A percentile compares a stretch with the other conserved stretches of the same genome.
These are phyloP conservation scores for Rhingia rostrata DNA, from an alignment of 2,888 invertebrate genomes.

Conservation along the genomic window DNA sequence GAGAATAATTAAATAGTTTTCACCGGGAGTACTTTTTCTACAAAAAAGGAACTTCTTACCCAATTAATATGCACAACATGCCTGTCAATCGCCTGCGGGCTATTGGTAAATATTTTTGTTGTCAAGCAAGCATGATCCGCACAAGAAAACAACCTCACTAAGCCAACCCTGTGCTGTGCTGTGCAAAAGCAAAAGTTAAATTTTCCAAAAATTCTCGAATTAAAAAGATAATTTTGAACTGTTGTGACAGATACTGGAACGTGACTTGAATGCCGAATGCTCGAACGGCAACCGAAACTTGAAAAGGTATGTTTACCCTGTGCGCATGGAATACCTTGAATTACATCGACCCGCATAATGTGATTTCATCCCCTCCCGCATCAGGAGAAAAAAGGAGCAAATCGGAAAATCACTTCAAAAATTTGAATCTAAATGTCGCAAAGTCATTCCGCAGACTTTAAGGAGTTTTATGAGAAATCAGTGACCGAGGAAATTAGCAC, in stretches of 20 bases:
- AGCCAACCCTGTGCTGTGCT: background rate
- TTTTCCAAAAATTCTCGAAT: constrained; percentile 63
- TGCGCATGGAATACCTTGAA: constrained; percentile 68
- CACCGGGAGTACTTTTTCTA: background rate
- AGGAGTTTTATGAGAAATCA: constrained; percentile 66
- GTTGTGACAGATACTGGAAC: constrained; percentile 66
- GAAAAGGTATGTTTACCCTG: constrained; percentile 29
- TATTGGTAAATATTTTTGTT: constrained; percentile 45
- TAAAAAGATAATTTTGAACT: constrained; percentile 60
- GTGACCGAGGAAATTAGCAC: constrained; percentile 71
- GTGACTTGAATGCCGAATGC: constrained; percentile 57
- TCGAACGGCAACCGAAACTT: background rate
- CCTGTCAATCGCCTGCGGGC: constrained; percentile 52
- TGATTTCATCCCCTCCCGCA: constrained; percentile 17
- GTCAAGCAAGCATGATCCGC: background rate
- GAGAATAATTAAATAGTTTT: constrained; percentile 55
- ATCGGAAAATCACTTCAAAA: constrained; percentile 57
- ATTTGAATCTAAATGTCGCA: constrained; percentile 66
- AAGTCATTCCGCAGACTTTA: constrained; percentile 43
- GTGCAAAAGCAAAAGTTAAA: constrained; percentile 45
- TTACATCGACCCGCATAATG: constrained; percentile 62
- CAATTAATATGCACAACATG: constrained; percentile 45
- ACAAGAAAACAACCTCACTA: constrained; percentile 38
- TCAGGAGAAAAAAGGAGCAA: background rate
- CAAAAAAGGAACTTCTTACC: constrained; percentile 6